phyloP scores from a whole-genome alignment of 2,797 vertebrate species.

The Leucoraja ocellata region DNA sequence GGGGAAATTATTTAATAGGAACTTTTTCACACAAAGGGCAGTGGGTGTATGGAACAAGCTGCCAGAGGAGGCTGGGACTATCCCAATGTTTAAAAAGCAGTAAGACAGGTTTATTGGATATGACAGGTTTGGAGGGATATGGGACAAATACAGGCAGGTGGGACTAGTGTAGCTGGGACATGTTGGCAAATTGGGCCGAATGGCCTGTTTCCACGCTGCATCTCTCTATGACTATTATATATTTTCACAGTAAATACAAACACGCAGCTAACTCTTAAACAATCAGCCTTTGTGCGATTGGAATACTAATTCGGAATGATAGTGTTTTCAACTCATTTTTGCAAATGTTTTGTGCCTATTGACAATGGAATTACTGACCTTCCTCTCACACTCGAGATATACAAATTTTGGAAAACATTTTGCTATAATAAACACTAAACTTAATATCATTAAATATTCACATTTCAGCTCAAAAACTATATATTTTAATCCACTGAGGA shows the following conservation, averaged over 20 bases:
- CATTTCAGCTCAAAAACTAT: not conserved
- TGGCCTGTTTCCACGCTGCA: too few relatives aligned
- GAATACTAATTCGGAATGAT: not conserved
- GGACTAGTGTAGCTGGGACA: too few relatives aligned
- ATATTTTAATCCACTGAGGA: not conserved
- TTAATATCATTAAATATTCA: not conserved
- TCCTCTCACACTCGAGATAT: not conserved
- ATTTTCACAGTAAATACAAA: not conserved
- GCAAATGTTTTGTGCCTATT: not conserved
- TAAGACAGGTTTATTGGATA: too few relatives aligned
- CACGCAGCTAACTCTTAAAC: not conserved
- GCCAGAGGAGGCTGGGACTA: too few relatives aligned
- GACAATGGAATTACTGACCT: not conserved
- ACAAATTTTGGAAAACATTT: not conserved
- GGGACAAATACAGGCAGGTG: too few relatives aligned
- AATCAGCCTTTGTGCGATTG: not conserved
- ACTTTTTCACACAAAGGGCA: too few relatives aligned
- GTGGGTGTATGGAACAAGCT: too few relatives aligned
- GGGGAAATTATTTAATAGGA: too few relatives aligned
- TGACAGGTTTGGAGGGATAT: too few relatives aligned
- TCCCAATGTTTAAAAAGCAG: too few relatives aligned
- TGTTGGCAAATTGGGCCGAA: too few relatives aligned
- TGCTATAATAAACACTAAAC: not conserved
- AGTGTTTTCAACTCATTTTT: not conserved
- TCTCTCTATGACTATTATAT: not conserved